Conservation (phyloP, 2,113 vertebrate genomes). For the Pterocles gutturalis region DNA sequence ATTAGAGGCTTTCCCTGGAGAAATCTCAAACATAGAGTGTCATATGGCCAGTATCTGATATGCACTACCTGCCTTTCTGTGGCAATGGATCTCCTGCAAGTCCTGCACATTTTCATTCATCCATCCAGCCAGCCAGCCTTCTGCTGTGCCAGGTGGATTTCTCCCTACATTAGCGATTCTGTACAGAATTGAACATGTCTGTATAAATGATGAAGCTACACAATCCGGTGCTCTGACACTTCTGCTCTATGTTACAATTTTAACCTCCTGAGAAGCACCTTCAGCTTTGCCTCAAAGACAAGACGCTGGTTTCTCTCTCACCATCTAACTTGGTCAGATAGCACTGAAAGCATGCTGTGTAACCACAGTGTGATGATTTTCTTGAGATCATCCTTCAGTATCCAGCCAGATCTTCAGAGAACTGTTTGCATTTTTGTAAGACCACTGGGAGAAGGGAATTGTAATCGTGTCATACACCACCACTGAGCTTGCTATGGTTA, state of each 20-base stretch:
- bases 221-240: background rate
- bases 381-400: background rate
- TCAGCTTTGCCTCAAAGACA: background rate
- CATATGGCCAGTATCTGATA: background rate
- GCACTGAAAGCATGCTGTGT: background rate
- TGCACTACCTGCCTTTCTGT: background rate
- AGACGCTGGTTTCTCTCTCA: background rate
- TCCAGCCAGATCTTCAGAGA: background rate
- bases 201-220: background rate
- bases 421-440: background rate
- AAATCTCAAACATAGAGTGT: background rate
- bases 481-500: background rate
- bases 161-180: background rate
- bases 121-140: background rate
- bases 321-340: fast-evolving
- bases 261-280: background rate
- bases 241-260: fast-evolving
- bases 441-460: background rate
- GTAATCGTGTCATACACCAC: background rate
- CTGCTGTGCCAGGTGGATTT: background rate
- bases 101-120: background rate
- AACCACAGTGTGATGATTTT: background rate
- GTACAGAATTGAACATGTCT: fast-evolving
- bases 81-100: background rate
- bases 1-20: background rate